Evolutionary conservation across 2,797 vertebrate genomes (phyloP), one percentile per base, ranked within the genome.

Genomic region (Lagocephalus sceleratus): DNA sequence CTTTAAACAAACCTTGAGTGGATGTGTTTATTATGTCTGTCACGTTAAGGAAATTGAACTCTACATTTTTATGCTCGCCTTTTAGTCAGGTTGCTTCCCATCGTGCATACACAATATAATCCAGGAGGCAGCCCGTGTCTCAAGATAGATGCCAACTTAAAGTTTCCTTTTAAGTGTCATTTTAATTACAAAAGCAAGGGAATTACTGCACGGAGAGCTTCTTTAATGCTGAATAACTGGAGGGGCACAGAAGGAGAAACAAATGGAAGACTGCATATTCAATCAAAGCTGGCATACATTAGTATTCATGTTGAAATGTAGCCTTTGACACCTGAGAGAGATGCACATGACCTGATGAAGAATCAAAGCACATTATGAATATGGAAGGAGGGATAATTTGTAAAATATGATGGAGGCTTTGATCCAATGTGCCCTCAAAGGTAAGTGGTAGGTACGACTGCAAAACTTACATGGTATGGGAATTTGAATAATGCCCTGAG

Each of bases 341-440:
- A 48, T 57, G 43, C 71, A 10, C 40, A 32, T 49, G 72, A 79
- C 81, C 79, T 16, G 45, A 42, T 57, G 49, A 44, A 57, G 50
- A 47, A 62, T 60, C 47, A 5, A 6, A 58, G 64, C 60, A 49
- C 62, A 45, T 55, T 12, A 66, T 79, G 66, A 84, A 83, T 81
- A 68, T 51, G 15, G 61, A 73, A 72, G 58, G 46, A 66, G 58
- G 29, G 1, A 57, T 61, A 47, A 70, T 73, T 71, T 73, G 70
- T 25, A 20, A 16, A 51, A 60, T 52, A n/a, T 51, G 57, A 67
- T 52, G 63, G 50, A 66, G 49, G 49, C 55, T 76, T 63, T 67
- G 57, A 74, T 77, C 56, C 47, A 53, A 60, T 25, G 66, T 45
- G 66, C 22, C 57, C 53, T 69, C 8, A 51, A 49, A 60, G 17